Evolutionary conservation across 2,888 invertebrate species (phyloP).

Genomic region (Sylvicola cinctus): DNA sequence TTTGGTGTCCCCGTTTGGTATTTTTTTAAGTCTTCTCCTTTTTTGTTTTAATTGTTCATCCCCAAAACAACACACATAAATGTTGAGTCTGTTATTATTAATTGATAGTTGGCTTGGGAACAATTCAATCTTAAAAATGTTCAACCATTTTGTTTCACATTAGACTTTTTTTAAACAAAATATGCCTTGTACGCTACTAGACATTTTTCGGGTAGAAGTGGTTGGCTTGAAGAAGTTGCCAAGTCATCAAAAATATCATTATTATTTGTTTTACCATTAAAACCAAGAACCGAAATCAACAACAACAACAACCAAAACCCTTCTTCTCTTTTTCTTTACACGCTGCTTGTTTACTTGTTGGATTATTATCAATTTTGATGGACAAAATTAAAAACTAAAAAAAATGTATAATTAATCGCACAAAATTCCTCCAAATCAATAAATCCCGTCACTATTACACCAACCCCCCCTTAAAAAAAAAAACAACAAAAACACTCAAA

Average conservation of each 20-base stretch:
- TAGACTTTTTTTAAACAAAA: too few relatives aligned
- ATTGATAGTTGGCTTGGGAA: conserved; percentile 4
- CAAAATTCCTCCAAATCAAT: neutral
- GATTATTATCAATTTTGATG: conserved; percentile 1
- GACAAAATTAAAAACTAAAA: conserved; percentile 1
- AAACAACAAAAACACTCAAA: too few relatives aligned
- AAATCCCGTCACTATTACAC: conserved; percentile 10
- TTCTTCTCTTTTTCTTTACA: conserved; percentile 17
- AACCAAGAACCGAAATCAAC: too few relatives aligned
- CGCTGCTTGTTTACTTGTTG: conserved; percentile 18
- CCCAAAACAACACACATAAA: conserved; percentile 1
- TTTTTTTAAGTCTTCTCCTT: too few relatives aligned
- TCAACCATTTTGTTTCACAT: too few relatives aligned
- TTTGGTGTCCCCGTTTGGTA: conserved; percentile 1
- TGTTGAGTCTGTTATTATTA: conserved; percentile 4
- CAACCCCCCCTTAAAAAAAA: conserved; percentile 11
- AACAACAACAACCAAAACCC: neutral
- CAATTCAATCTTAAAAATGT: too few relatives aligned
- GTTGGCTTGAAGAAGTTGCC: too few relatives aligned
- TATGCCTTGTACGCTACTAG: too few relatives aligned
- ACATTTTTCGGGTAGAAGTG: too few relatives aligned
- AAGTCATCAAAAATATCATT: too few relatives aligned
- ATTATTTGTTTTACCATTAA: too few relatives aligned
- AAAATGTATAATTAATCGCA: conserved; percentile 3
- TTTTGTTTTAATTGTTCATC: too few relatives aligned